Conservation (phyloP, 2,113 vertebrate species). For the Dasyornis broadbenti region DNA sequence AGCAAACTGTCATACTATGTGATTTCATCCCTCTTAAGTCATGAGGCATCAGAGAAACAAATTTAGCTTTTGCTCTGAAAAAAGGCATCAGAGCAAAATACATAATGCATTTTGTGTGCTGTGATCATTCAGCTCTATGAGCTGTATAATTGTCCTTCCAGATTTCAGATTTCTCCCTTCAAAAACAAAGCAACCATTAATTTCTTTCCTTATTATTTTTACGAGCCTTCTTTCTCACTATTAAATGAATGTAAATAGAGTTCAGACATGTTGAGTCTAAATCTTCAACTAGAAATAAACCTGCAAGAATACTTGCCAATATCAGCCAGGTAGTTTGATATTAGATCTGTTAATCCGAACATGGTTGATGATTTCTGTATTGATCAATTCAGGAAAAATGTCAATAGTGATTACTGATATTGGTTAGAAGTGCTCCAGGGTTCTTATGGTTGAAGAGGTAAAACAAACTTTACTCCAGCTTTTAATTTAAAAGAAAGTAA, state of each 20-base stretch:
- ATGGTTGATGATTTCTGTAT: neutral
- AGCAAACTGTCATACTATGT: neutral
- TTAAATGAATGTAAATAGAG: neutral
- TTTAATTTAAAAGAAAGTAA: neutral
- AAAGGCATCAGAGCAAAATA: neutral
- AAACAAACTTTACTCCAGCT: neutral
- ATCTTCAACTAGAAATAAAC: neutral
- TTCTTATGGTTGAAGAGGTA: neutral
- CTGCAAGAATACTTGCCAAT: neutral
- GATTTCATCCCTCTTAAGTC: neutral
- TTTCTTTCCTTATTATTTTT: neutral
- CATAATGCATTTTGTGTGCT: neutral
- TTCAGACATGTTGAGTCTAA: neutral
- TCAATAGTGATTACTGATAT: neutral
- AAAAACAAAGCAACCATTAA: neutral
- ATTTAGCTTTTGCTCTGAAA: neutral
- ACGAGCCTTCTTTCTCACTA: neutral
- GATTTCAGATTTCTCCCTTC: neutral
- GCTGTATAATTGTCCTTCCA: neutral
- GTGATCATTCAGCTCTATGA: neutral
- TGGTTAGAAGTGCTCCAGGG: neutral
- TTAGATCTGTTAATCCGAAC: neutral
- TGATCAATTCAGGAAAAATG: neutral
- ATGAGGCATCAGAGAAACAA: neutral
- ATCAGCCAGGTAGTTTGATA: neutral